Base-by-base conservation (phyloP, 2,113 vertebrate genomes). In the Macroglossus sobrinus region DNA sequence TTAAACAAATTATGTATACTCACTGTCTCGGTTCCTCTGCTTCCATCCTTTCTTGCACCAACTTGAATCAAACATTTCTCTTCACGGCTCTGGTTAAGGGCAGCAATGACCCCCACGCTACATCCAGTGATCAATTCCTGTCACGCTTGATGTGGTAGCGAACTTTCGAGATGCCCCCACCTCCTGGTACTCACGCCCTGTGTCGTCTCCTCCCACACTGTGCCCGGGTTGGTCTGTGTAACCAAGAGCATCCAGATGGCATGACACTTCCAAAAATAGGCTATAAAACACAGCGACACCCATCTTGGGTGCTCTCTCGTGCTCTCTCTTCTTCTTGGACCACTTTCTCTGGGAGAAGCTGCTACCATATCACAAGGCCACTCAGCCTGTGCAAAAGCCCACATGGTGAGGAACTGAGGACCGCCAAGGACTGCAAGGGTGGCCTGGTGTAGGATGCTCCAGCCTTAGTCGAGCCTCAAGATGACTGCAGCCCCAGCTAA, bases 181-280 rank as follows among this genome's bases (percentile, higher is more conserved):
- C 66, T 63, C 12, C 79, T 89, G 80, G 22, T 47, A 18, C 14
- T 45, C 91, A 81, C 15, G 15, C 0, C 66, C 35, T 53, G 19
- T 7, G 11, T 18, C 30, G 7, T n/a, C 59, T 61, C 38, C 9
- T 50, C 15, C 10, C 4, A n/a, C 16, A 18, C 0, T 4, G 30
- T 30, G 55, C 28, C 24, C 33, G 45, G 53, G 57, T 18, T 55
- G 64, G 45, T 75, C 71, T 85, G 38, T 11, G 22, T 43, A 53
- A 40, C 57, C 35, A 74, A 93, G 66, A 95, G 40, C 79, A 81
- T 72, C 59, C 63, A 89, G 84, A 93, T 40, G 33, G 71, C 11
- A 26, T 24, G 19, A 63, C 18, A 87, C 55, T 43, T 79, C 50
- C 50, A 90, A 81, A 71, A 45, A 28, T 50, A 59, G 45, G 35